Evolutionary conservation across 2,888 invertebrate species (phyloP), one percentile per base, ranked within the genome.

Genomic region (Cosmorhoe ocellata): DNA sequence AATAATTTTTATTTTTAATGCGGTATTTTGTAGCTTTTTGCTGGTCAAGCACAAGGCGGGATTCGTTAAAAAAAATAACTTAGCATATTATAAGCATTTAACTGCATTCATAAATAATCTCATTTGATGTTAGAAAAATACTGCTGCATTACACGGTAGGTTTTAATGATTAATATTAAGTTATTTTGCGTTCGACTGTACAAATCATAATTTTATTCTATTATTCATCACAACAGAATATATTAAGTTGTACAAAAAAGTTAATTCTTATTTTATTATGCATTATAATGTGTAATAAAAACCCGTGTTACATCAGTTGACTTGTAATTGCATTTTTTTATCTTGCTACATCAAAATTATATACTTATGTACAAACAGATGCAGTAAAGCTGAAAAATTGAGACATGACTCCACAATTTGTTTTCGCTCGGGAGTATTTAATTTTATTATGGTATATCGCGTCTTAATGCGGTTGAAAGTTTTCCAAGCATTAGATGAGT

Each of bases 361-460:
- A n/a, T n/a, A n/a, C n/a, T n/a, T n/a, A n/a, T 71, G 66, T 69
- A 79, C 81, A 79, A 78, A 81, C 72, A 74, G 75, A 71, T 71
- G 72, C 70, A 63, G 64, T 41, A 46, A 47, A 32, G 51, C 48
- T 42, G 40, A 36, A 49, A 43, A 38, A 47, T 34, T 38, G 39
- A 48, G 49, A 43, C 50, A 48, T 46, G 41, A 34, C 34, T 51
- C 27, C 36, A 36, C n/a, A 11, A 24, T 26, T 26, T 13, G 31
- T 2, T 9, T 41, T 28, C 24, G 24, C 4, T 24, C 7, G 18
- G 2, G 5, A 3, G 18, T 18, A 3, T 18, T 18, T 34, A 26
- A 14, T 9, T 39, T 14, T 12, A 42, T 33, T n/a, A 6, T n/a
- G n/a, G n/a, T n/a, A n/a, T n/a, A n/a, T n/a, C n/a, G n/a, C n/a